Base-by-base conservation (phyloP, 2,888 invertebrate genomes). In the Altica lythri region DNA sequence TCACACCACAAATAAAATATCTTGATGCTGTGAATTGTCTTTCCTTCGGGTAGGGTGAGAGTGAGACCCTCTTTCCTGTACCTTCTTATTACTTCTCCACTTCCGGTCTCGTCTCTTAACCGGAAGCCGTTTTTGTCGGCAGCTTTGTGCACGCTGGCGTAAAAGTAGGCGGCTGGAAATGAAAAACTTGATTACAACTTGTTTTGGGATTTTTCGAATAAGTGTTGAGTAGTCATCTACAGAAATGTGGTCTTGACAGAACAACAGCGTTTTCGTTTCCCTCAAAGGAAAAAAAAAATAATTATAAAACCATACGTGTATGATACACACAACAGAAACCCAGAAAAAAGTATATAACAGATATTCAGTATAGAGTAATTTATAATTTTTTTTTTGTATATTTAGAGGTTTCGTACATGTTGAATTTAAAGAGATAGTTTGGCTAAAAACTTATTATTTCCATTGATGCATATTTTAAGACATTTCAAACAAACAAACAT, bases 1-100 rank as follows among this genome's bases (percentile, higher is more conserved):
- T 92, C 90, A 75, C 94, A 95, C 91, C 92, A 95, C 27, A 95
- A 86, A 8, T 91, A 86, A 77, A 95, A 88, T 90, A 94, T 94
- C 72, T 85, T 86, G 72, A 92, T 83, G 75, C 90, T 90, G 67
- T 83, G 82, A 55, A 95, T 79, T 19, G 89, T 90, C 73, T 89
- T 89, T 38, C 92, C 92, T 65, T 93, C 93, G 1, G 95, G 95
- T 63, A 95, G 79, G 9, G 92, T 88, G 38, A 95, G 77, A 46
- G 93, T 91, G 67, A 94, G 81, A 69, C 88, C 85, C 76, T 91
- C 88, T 66, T 88, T 90, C 61, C 88, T 81, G 79, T 95, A 95
- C 65, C 84, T 82, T 63, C 86, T 84, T 71, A 94, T 81, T n/a
- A 90, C 85, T 57, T 83, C 81, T n/a, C 83, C 78, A 62, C 87